Evolutionary conservation across 2,113 vertebrate species (phyloP).

Genomic region (Murina feae): DNA sequence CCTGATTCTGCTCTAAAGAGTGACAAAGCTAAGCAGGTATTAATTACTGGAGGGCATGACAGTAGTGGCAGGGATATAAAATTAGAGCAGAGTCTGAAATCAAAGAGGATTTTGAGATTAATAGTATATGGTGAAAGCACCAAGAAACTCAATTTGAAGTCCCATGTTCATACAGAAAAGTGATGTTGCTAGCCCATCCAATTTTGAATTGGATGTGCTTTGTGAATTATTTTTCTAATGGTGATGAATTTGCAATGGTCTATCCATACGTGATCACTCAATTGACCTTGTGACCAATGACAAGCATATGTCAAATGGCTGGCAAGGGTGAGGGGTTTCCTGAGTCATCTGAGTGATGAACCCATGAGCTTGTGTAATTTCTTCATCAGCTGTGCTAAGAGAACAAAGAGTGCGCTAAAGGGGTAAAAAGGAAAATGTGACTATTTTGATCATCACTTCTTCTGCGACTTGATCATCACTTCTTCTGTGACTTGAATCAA

Average conservation of each 20-base stretch:
- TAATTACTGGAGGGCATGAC: neutral
- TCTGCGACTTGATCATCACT: neutral
- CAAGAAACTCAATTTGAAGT: conserved; percentile 18
- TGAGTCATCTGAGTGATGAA: neutral
- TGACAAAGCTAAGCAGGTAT: neutral
- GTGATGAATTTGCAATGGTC: neutral
- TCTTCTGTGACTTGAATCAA: neutral
- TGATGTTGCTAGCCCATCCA: neutral
- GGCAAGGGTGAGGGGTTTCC: neutral
- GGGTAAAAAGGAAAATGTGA: neutral
- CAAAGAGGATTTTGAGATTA: conserved; percentile 12
- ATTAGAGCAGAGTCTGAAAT: conserved; percentile 7
- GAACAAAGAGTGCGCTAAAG: neutral
- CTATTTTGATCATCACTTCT: neutral
- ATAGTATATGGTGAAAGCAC: neutral
- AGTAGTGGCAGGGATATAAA: neutral
- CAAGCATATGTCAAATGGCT: neutral
- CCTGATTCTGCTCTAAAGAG: neutral
- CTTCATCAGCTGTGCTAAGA: neutral
- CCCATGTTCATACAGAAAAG: neutral
- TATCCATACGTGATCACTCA: neutral
- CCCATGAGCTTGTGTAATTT: neutral
- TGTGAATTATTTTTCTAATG: conserved; percentile 37
- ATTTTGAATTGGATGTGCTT: neutral
- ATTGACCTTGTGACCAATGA: neutral